These are phyloP conservation scores for Squalus acanthias DNA, from an alignment of 2,797 vertebrate genomes.

Conservation along the genomic window DNA sequence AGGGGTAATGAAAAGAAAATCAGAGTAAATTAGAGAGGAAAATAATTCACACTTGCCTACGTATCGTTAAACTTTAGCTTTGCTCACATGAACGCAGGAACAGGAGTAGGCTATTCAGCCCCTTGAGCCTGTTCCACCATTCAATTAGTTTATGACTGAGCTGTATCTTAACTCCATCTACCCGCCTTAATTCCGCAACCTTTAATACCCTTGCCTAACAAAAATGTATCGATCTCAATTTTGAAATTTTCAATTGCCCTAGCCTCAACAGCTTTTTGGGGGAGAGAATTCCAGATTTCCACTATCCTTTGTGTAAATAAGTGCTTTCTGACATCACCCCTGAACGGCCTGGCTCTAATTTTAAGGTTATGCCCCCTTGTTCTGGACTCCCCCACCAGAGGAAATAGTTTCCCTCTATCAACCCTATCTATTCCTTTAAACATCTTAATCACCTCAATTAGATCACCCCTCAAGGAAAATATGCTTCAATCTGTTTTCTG, in stretches of 20 bases:
- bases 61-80: too few relatives aligned
- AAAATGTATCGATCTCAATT: too few relatives aligned
- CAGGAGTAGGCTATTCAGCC: neutral
- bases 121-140: neutral
- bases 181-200: neutral
- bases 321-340: neutral
- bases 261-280: neutral
- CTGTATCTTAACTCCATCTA: neutral
- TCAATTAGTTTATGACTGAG: neutral
- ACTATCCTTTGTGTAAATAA: neutral
- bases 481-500: neutral
- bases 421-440: neutral
- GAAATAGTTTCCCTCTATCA: neutral
- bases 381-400: neutral
- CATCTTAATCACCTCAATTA: neutral
- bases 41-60: neutral
- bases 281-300: neutral
- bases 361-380: neutral
- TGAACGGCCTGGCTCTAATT: neutral
- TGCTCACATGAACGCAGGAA: neutral
- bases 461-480: neutral
- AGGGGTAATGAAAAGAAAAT: neutral
- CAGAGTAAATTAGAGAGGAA: neutral
- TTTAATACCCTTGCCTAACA: too few relatives aligned
- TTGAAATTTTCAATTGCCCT: too few relatives aligned